Base-by-base conservation (phyloP, 2,113 vertebrate species). In the Urocitellus parryii region DNA sequence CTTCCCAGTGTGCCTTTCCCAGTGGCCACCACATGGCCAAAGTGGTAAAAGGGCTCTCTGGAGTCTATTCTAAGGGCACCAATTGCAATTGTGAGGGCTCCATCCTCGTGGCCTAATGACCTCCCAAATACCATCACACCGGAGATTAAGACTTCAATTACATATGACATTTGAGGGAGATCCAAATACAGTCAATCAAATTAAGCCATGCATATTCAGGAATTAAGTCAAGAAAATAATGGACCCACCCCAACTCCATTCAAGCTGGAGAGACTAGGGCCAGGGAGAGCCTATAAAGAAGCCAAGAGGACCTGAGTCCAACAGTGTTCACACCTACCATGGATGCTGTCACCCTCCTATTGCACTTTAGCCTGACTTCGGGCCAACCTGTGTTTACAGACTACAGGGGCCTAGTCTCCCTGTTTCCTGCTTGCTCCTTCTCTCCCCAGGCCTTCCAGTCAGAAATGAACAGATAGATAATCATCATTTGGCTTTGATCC, bases 401-500 rank as follows among this genome's bases (percentile, higher is more conserved):
- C 9, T 14, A 25, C 3, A 1, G 37, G 34, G 12, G 1, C 12
- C 22, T 8, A 9, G 27, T 72, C 11, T 85, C 34, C 12, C 42
- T n/a, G 10, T 24, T 42, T 14, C 34, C 34, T 81, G 16, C 32
- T 2, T 13, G 5, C 25, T 37, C 12, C 9, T 29, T 2, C 24
- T 22, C 58, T 74, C 42, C 56, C 12, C n/a, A 74, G 70, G 17
- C 51, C 56, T 58, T 12, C 22, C 8, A 51, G 56, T n/a, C 34
- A 61, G 48, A 48, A 51, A 74, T 42, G 37, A 53, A 77, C 65
- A 91, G 90, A 83, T 37, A 76, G 90, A 87, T 37, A 76, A 56
- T 53, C 56, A n/a, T 48, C 25, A 27, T 32, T 67, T 86, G 65
- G 80, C 72, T 77, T 90, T 83, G 16, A 84, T 61, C 80, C 76